Evolutionary conservation across 2,113 vertebrate species (phyloP).

Genomic region (Mesitornis unicolor): DNA sequence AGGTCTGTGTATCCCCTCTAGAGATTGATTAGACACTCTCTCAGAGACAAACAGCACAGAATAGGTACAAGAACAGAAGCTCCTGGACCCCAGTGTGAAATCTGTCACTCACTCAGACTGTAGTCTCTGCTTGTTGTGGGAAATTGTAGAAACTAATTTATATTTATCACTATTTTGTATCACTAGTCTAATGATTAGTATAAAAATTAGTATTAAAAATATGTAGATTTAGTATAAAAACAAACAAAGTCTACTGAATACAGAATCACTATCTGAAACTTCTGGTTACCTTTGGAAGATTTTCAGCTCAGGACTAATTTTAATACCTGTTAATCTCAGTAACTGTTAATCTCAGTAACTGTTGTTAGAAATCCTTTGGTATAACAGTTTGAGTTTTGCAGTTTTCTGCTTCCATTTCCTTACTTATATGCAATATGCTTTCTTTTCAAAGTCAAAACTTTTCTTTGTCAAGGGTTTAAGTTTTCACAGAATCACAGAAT

Average conservation of each 20-base stretch:
- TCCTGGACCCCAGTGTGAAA: neutral
- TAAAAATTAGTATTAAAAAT: no score
- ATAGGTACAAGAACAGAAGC: neutral
- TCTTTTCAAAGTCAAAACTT: neutral
- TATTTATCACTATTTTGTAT: neutral
- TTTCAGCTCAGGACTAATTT: neutral
- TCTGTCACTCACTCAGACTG: neutral
- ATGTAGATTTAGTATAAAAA: no score
- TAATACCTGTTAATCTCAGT: neutral
- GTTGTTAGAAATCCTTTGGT: neutral
- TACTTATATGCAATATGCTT: fast-evolving
- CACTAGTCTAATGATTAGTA: neutral
- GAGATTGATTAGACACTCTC: neutral
- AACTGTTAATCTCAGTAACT: neutral
- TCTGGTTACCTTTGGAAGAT: neutral
- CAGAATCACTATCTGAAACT: neutral
- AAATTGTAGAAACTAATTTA: neutral
- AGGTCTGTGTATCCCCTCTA: neutral
- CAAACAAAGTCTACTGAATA: neutral
- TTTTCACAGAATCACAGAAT: no score
- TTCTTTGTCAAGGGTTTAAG: neutral
- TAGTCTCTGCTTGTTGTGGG: neutral
- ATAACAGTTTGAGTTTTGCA: neutral
- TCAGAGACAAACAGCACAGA: neutral
- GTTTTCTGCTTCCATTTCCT: neutral